These are phyloP conservation scores for Pterocles gutturalis DNA, from an alignment of 2,113 vertebrate genomes.

Conservation along the genomic window DNA sequence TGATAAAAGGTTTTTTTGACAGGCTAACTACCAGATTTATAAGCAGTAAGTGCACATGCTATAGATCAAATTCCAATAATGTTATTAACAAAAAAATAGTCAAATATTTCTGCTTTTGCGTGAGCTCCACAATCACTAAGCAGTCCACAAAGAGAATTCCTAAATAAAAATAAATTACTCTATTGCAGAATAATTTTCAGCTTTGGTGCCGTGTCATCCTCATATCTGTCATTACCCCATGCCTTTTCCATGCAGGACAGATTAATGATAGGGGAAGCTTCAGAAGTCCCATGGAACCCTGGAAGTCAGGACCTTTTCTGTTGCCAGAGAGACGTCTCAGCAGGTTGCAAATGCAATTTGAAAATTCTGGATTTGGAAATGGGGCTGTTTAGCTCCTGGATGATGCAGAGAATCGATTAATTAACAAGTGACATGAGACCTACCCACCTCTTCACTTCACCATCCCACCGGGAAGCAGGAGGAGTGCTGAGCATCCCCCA, in stretches of 20 bases:
- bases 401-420: slow-evolving; percentile 19
- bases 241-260: background rate
- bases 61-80: background rate
- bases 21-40: background rate
- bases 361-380: slow-evolving; percentile 30
- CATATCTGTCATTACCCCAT: background rate
- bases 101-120: background rate
- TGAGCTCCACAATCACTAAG: background rate
- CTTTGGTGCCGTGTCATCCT: background rate
- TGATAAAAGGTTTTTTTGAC: background rate
- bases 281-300: background rate
- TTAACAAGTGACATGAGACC: slow-evolving; percentile 25
- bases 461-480: background rate
- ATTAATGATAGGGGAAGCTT: background rate
- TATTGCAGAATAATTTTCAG: background rate
- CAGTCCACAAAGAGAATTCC: background rate
- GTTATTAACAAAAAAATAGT: background rate
- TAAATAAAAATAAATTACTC: background rate
- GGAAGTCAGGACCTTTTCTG: background rate
- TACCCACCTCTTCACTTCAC: background rate
- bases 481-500: background rate
- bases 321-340: slow-evolving; percentile 26
- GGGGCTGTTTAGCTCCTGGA: background rate
- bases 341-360: slow-evolving; percentile 6
- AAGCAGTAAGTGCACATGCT: background rate